These are phyloP conservation scores for Palaemon carinicauda DNA, from an alignment of 1,140 invertebrate species.

Conservation along the genomic window DNA sequence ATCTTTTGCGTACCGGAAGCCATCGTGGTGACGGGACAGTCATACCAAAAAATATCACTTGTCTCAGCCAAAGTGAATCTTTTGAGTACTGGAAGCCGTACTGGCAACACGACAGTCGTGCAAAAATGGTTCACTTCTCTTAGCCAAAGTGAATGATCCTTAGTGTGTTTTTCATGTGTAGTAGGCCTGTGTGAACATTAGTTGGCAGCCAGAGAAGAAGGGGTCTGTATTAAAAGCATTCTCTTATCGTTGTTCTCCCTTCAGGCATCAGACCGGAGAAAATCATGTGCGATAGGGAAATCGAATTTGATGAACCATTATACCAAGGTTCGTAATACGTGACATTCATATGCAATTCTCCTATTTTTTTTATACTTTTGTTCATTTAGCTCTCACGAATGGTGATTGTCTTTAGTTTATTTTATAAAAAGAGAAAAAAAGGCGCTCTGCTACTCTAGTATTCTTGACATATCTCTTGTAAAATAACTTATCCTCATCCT, in stretches of 20 bases:
- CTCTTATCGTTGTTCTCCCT: constrained; percentile 57
- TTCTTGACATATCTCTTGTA: background rate
- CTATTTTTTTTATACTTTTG: constrained; percentile 31
- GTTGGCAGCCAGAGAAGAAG: constrained; percentile 50
- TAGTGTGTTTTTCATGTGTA: background rate
- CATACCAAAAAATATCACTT: too few species aligned
- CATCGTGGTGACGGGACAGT: too few species aligned
- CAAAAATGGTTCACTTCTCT: too few species aligned
- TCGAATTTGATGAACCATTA: constrained; percentile 56
- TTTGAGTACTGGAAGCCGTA: too few species aligned
- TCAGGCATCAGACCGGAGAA: constrained; percentile 61
- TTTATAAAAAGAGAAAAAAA: background rate
- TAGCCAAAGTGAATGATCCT: too few species aligned
- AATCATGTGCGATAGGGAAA: constrained; percentile 58
- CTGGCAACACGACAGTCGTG: too few species aligned
- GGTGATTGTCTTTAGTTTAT: background rate
- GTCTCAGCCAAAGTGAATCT: too few species aligned
- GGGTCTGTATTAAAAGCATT: constrained; percentile 26
- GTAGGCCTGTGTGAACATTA: background rate
- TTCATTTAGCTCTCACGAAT: background rate
- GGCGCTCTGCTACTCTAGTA: background rate
- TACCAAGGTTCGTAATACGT: constrained; percentile 58
- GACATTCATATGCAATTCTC: constrained; percentile 15
- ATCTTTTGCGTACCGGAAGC: too few species aligned
- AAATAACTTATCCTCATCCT: background rate